Evolutionary conservation across 1,140 invertebrate genomes (phyloP).

Genomic region (Chelonus insularis): DNA sequence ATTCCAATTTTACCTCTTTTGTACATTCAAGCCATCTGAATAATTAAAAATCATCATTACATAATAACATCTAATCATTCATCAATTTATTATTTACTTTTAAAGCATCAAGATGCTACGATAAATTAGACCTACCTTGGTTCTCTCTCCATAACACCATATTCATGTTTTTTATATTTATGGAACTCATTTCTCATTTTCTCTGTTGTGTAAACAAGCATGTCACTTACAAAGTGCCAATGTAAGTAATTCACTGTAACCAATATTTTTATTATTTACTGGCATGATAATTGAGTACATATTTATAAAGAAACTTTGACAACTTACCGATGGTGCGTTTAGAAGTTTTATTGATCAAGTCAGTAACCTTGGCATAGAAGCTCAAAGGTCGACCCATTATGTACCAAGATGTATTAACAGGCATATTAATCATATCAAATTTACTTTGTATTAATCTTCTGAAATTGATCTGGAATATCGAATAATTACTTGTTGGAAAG

Average conservation of each 20-base stretch:
- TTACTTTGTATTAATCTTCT: not conserved
- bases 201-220: constrained; percentile 19
- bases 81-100: not conserved
- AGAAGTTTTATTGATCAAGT: not conserved
- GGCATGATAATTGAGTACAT: too few relatives aligned
- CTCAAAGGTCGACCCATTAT: too few relatives aligned
- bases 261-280: constrained; percentile 4
- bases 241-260: constrained; percentile 28
- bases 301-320: not conserved
- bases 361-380: not conserved
- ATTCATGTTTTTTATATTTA: not conserved
- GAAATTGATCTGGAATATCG: not conserved
- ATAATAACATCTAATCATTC: not conserved
- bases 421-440: constrained; percentile 9
- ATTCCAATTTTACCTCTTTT: constrained; percentile 3
- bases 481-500: too few relatives aligned
- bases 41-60: not conserved
- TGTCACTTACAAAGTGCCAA: constrained; percentile 22
- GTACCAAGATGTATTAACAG: too few relatives aligned
- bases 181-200: constrained; percentile 12
- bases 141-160: not conserved
- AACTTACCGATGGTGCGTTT: constrained; percentile 8
- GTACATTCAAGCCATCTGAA: constrained; percentile 19
- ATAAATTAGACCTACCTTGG: constrained; percentile 14
- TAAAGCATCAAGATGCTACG: not conserved